Evolutionary conservation across 2,113 vertebrate species (phyloP).

Genomic region (Nipponia nippon): DNA sequence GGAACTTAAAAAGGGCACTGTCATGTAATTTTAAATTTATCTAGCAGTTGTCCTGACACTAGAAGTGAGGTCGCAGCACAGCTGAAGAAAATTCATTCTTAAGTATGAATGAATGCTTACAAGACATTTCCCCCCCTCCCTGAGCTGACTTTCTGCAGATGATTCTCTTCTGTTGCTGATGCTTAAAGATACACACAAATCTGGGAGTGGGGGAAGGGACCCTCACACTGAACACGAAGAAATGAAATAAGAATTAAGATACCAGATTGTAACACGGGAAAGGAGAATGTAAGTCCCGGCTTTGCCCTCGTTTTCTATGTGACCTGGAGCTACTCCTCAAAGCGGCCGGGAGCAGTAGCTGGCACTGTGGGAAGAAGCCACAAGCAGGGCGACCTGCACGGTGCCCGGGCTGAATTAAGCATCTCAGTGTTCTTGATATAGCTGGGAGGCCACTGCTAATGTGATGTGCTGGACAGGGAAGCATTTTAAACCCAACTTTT

Average conservation of each 20-base stretch:
- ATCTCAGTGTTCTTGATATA: not conserved
- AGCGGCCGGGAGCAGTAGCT: not conserved
- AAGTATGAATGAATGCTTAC: not conserved
- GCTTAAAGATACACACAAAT: not conserved
- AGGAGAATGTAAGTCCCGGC: not conserved
- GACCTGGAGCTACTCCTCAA: not conserved
- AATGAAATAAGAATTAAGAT: not conserved
- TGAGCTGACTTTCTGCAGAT: not conserved
- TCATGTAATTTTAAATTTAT: not conserved
- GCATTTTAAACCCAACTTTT: not conserved
- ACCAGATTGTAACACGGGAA: not conserved
- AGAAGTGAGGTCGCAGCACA: not conserved
- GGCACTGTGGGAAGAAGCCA: conserved; percentile 16
- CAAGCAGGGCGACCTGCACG: not conserved
- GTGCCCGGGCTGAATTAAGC: not conserved
- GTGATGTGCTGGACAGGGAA: not conserved
- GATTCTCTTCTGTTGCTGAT: not conserved
- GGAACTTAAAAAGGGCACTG: not conserved
- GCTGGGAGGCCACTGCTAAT: not conserved
- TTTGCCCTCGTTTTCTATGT: not conserved
- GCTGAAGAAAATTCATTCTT: conserved; percentile 8
- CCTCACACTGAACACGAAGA: not conserved
- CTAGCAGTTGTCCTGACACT: not conserved
- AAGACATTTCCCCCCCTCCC: not conserved
- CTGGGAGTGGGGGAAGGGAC: not conserved